These are phyloP conservation scores for Pyrrhosoma nymphula DNA, from an alignment of 2,888 invertebrate species.

Conservation along the genomic window DNA sequence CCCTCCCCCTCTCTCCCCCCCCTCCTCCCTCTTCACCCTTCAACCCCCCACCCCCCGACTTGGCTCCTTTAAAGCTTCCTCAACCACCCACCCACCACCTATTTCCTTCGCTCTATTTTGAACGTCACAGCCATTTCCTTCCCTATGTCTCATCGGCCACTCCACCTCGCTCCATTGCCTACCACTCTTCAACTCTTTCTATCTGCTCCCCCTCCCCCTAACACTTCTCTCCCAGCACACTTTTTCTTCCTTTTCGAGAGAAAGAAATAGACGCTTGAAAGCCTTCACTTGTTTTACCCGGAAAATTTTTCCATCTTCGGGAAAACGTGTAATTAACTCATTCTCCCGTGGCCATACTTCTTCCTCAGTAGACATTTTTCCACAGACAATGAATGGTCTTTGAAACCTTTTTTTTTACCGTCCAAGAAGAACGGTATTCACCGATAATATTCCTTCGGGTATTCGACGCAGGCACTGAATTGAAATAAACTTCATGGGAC, in stretches of 20 bases:
- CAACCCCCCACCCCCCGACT: neutral
- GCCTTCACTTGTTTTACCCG: slow-evolving; percentile 46
- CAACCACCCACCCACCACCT: neutral
- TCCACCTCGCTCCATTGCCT: slow-evolving; percentile 38
- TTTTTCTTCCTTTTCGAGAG: slow-evolving; percentile 16
- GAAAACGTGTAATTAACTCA: slow-evolving; percentile 57
- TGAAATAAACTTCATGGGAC: no score
- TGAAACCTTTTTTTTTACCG: neutral
- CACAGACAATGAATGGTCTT: neutral
- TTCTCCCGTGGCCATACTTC: slow-evolving; percentile 11
- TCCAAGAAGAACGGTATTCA: neutral
- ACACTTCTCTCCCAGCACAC: neutral
- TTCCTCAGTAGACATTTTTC: slow-evolving; percentile 18
- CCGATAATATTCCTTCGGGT: neutral
- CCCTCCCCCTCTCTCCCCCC: neutral
- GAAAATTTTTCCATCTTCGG: slow-evolving; percentile 37
- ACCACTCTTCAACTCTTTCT: slow-evolving; percentile 44
- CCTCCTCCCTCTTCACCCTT: neutral
- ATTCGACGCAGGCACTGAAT: no score
- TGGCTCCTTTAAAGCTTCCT: neutral
- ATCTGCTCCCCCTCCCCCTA: neutral
- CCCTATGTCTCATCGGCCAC: slow-evolving; percentile 28
- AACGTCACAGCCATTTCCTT: slow-evolving; percentile 54
- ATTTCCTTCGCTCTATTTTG: neutral
- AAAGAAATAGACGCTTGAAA: slow-evolving; percentile 53